These are phyloP conservation scores for Dicyrtoma fusca DNA, from an alignment of 2,888 invertebrate species.

Conservation along the genomic window DNA sequence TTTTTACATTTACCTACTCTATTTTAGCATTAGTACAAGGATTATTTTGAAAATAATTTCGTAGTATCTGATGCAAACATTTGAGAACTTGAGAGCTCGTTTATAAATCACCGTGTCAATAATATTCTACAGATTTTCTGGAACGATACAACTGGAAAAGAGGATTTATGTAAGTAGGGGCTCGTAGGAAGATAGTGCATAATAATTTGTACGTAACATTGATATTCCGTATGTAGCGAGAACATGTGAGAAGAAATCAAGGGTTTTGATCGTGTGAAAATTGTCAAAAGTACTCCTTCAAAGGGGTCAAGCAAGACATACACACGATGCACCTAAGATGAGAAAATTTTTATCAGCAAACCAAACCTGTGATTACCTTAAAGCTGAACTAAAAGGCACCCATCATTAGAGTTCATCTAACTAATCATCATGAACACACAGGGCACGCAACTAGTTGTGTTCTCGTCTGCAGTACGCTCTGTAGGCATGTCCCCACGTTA, in stretches of 20 bases:
- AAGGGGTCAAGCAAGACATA: slow-evolving; percentile 37
- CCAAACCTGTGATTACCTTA: slow-evolving; percentile 45
- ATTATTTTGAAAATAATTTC: too few species aligned
- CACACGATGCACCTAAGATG: slow-evolving; percentile 9
- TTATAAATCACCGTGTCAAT: too few species aligned
- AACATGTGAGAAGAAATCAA: slow-evolving; percentile 34
- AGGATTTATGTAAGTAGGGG: too few species aligned
- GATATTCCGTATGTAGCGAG: slow-evolving; percentile 10
- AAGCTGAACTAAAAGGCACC: slow-evolving; percentile 45
- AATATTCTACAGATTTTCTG: too few species aligned
- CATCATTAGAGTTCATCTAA: slow-evolving; percentile 43
- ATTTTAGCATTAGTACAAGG: too few species aligned
- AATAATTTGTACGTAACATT: not conserved
- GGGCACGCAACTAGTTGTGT: slow-evolving; percentile 29
- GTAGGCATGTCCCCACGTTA: not conserved
- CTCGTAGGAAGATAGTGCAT: too few species aligned
- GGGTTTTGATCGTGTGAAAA: slow-evolving; percentile 46
- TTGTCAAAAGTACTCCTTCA: slow-evolving; percentile 41
- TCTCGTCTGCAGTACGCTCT: not conserved
- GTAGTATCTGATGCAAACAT: too few species aligned
- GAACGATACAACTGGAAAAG: too few species aligned
- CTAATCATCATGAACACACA: slow-evolving; percentile 35
- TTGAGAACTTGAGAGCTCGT: too few species aligned
- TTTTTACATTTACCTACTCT: too few species aligned
- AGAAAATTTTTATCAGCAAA: slow-evolving; percentile 40